Evolutionary conservation across 1,140 invertebrate species (phyloP).

Genomic region (Cephus cinctus): DNA sequence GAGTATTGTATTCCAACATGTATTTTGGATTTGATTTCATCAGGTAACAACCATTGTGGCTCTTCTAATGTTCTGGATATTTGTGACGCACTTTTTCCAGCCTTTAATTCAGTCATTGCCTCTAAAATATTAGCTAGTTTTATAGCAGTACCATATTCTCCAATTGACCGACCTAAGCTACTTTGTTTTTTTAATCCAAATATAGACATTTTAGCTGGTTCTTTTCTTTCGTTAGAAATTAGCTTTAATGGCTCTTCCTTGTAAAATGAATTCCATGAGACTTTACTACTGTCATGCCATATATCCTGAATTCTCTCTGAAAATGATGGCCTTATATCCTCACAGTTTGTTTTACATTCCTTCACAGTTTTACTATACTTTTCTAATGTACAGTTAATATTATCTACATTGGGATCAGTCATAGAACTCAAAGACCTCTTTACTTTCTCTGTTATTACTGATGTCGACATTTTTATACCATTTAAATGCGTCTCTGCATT

Average conservation of each 20-base stretch:
- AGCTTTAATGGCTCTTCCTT: not conserved
- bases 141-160: not conserved
- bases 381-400: too few relatives aligned
- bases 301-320: constrained; percentile 16
- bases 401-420: too few relatives aligned
- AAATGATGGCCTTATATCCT: constrained; percentile 7
- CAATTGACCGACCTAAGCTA: not conserved
- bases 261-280: not conserved
- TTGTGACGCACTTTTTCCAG: too few relatives aligned
- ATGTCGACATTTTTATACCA: too few relatives aligned
- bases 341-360: not conserved
- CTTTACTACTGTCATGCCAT: constrained; percentile 5
- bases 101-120: not conserved
- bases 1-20: too few relatives aligned
- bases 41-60: too few relatives aligned
- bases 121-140: constrained; percentile 3
- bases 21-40: too few relatives aligned
- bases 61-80: too few relatives aligned
- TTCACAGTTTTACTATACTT: not conserved
- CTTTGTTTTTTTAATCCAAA: not conserved
- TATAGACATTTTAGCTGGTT: not conserved
- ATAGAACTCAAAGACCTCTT: too few relatives aligned
- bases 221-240: not conserved
- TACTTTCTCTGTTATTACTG: too few relatives aligned
- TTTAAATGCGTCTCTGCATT: not conserved